Evolutionary conservation across 2,888 invertebrate species (phyloP).

Genomic region (Lycia hirtaria): DNA sequence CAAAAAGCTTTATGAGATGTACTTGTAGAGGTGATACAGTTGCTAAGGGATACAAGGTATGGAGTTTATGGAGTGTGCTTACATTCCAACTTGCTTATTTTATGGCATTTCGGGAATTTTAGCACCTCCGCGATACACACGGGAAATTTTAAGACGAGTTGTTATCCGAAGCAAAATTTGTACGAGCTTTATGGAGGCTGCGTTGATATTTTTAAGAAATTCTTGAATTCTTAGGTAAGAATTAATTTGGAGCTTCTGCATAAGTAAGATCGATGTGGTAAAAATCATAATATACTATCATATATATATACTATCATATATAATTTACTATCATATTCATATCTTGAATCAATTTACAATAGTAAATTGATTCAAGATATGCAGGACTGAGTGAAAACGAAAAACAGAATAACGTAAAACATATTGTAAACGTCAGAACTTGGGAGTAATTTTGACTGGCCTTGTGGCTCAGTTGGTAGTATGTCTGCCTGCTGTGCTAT

Average conservation of each 20-base stretch:
- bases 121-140: slow-evolving; percentile 1
- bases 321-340: no score
- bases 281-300: no score
- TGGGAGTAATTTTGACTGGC: no score
- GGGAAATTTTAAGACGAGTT: background rate
- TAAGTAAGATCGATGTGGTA: background rate
- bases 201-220: background rate
- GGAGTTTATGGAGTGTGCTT: slow-evolving; percentile 23
- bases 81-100: slow-evolving; percentile 13
- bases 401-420: no score
- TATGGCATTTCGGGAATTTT: slow-evolving; percentile 10
- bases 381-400: no score
- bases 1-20: slow-evolving; percentile 27
- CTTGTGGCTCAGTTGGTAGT: no score
- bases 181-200: background rate
- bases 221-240: background rate
- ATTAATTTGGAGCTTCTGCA: background rate
- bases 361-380: no score
- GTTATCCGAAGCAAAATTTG: background rate
- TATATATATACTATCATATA: no score
- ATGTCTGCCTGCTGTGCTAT: no score
- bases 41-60: slow-evolving; percentile 11
- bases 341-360: no score
- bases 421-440: no score
- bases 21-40: slow-evolving; percentile 23